Evolutionary conservation across 2,888 invertebrate species (phyloP).

Genomic region (Drosophila multiciliata): DNA sequence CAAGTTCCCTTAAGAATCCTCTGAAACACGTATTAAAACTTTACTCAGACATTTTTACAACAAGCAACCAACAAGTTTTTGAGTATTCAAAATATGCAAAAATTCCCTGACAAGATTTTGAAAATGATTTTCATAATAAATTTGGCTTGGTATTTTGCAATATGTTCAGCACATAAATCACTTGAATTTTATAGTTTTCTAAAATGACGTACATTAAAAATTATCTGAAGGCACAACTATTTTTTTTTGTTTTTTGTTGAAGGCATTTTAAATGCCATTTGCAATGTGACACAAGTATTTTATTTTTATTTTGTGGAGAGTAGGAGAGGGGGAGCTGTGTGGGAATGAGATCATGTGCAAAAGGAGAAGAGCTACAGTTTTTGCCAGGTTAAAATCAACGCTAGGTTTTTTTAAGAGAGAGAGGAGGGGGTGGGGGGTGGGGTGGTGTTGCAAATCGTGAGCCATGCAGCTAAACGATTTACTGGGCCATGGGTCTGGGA

Average conservation of each 20-base stretch:
- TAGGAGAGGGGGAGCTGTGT: neutral
- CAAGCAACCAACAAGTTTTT: neutral
- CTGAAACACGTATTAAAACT: neutral
- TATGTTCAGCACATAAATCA: conserved; percentile 46
- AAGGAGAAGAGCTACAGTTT: conserved; percentile 7
- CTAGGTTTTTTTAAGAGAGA: neutral
- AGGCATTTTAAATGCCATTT: conserved; percentile 11
- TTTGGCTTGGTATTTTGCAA: conserved; percentile 27
- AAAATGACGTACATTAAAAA: conserved; percentile 33
- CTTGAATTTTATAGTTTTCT: conserved; percentile 1
- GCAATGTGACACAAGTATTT: conserved; percentile 51
- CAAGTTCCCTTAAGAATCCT: neutral
- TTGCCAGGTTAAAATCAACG: conserved; percentile 32
- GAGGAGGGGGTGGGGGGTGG: neutral
- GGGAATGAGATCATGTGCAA: conserved; percentile 23
- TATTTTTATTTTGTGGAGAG: neutral
- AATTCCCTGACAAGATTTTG: neutral
- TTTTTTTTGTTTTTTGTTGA: conserved; percentile 1
- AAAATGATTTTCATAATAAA: conserved; percentile 24
- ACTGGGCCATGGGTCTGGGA: conserved; percentile 48
- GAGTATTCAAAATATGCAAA: conserved; percentile 19
- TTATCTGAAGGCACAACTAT: conserved; percentile 11
- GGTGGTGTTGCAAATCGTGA: conserved; percentile 46
- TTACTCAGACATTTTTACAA: neutral
- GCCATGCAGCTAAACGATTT: conserved; percentile 62